Conservation (phyloP, 2,888 invertebrate genomes). For the Allolobophora icterica region DNA sequence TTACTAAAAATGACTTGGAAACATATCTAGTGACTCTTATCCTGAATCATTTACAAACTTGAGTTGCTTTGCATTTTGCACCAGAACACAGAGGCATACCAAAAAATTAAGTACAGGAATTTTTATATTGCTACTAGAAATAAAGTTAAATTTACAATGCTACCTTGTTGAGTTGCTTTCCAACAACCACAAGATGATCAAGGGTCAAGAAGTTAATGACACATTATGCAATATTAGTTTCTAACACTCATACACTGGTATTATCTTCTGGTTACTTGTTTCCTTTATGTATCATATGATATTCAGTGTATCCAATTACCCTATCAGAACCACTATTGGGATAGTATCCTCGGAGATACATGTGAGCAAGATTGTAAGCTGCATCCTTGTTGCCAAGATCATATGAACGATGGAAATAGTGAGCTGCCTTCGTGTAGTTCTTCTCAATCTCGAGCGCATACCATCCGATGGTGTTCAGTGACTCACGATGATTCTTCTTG, state of each 20-base stretch:
- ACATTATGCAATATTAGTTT: too few species aligned
- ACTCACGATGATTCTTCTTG: conserved; percentile 54
- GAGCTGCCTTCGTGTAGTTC: conserved; percentile 56
- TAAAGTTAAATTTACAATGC: neutral
- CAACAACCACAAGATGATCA: neutral
- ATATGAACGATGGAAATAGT: conserved; percentile 54
- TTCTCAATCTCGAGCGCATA: conserved; percentile 55
- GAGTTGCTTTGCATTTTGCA: neutral
- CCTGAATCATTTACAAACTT: neutral
- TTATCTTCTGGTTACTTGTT: neutral
- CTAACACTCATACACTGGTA: too few species aligned
- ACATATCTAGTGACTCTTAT: neutral
- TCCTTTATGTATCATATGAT: neutral
- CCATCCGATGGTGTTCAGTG: conserved; percentile 62
- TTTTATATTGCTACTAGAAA: neutral
- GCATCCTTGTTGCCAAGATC: conserved; percentile 56
- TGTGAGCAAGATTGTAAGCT: conserved; percentile 59
- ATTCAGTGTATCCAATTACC: conserved; percentile 31
- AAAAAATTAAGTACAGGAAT: neutral
- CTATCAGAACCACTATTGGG: conserved; percentile 48
- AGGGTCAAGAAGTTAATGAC: neutral
- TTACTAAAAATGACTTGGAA: conserved; percentile 4
- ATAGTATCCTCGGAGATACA: conserved; percentile 55
- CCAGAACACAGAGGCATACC: too few species aligned
- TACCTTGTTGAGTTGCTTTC: neutral